Evolutionary conservation across 2,888 invertebrate genomes (phyloP), one percentile per base, ranked within the genome.

Genomic region (Cyclophora punctaria): DNA sequence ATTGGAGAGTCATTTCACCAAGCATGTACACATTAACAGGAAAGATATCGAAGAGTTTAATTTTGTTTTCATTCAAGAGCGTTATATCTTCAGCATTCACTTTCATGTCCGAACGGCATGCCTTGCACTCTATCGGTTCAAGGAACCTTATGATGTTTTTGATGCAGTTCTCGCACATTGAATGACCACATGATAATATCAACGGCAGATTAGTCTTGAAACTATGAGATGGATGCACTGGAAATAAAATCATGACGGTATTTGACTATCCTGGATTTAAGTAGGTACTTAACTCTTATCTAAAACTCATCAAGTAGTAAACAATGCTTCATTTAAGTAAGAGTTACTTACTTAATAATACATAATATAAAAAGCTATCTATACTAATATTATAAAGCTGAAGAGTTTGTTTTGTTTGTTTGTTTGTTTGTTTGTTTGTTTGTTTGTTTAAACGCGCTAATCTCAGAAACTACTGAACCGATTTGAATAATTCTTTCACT

Each of bases 151-250:
- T 54, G 34, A 79, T 70, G 52, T 74, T 79, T 41, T 68, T 76
- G 7, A 92, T 69, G 68, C 94, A 95, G 47, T 80, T 88, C 59
- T 92, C 92, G 63, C 95, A 95, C 63, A 92, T 83, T 3, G 91
- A 85, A 71, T 95, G 95, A 1, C 91, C 91, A 67, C 95, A 95
- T 54, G 84, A 65, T 52, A 94, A 71, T 42, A 93, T 75, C 34
- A 94, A 75, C 0, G 94, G 94, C 41, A 85, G 60, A 52, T 83
- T 84, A 20, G 20, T 20, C 20, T 20, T 20, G 20, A 20, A 20
- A 20, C 5, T 37, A 37, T 40, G 60, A 2, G 69, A 60, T 47
- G 72, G 52, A 3, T 63, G 44, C 33, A 61, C 79, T 81, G 63
- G 47, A 65, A 20, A 20, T 20, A 20, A 20, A 20, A 20, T 20